Base-by-base conservation (phyloP, 2,888 invertebrate species). In the Monochamus alternatus region DNA sequence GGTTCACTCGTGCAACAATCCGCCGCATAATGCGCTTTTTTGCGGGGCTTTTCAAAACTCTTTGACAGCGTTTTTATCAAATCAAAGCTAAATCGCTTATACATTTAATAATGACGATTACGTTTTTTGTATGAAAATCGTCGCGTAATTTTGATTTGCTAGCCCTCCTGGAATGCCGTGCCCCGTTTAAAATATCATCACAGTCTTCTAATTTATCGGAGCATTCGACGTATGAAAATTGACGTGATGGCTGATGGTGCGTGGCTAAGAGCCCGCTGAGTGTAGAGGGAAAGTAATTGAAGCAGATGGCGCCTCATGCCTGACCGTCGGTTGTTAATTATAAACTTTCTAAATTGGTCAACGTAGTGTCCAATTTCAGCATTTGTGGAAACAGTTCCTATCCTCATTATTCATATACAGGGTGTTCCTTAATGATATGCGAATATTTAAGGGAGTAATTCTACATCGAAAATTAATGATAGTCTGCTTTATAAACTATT, bases 141-240 rank as follows among this genome's bases (percentile, higher is more conserved):
- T 70, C 51, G 73, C 72, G 74, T 76, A 76, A 80, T 81, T 79
- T 77, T 78, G 78, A 81, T 79, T 80, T 78, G 80, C 78, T 80
- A 76, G 76, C 77, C 75, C 68, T 22, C 74, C 64, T 58, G 75
- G 81, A 77, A 78, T 78, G 78, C 44, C 12, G 69, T 73, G 72
- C 69, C 69, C 74, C 68, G 77, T 78, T 80, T 80, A 78, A 81
- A 79, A 81, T 81, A 80, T 80, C 76, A 75, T 80, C 78, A 75
- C 79, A 75, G 71, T 75, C 78, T 76, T 79, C 81, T 81, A 80
- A 81, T 82, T 82, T 79, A 79, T 68, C 78, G 60, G 74, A 70
- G 79, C 75, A 82, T 82, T 65, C 75, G 70, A 81, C 78, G 80
- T 82, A 84, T 84, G 84, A 83, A 81, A 81, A 82, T 83, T 82